Evolutionary conservation across 92 coral and sea anemone species (phyloP), one percentile per base, ranked within the genome.

Genomic region (Siderastrea radians): DNA sequence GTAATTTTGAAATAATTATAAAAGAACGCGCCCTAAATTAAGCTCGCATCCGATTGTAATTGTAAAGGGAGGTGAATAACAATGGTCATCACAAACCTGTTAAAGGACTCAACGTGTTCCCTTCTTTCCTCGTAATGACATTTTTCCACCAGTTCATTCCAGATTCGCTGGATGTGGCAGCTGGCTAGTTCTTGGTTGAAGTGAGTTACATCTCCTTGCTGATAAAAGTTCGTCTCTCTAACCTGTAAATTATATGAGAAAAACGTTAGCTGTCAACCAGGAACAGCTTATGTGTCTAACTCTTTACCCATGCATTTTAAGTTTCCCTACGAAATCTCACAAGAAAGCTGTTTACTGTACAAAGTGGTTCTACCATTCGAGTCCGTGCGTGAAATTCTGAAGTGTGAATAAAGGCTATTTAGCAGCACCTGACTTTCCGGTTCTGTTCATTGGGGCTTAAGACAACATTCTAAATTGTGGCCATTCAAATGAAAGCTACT

Each of bases 121-220:
- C 74, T 93, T 64, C 98, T 86, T 58, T 88, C 87, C 68, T 95
- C 98, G 68, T 93, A 95, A 54, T 86, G 84, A 63, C 93, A 73
- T 78, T 86, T 95, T 12, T 93, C 92, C 13, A 93, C 54, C 71
- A 95, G 73, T 79, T 95, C 98, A 54, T 79, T 67, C 98, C 98
- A 95, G 49, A 89, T 85, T 59, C 96, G 92, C 70, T 71, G 82
- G 16, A 95, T 64, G 72, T 93, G 95, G 75, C 96, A 95, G 57
- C 84, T 77, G 66, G 75, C 77, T 64, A 95, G 88, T 50, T 52
- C 82, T 81, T 91, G 95, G 59, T 86, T 91, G 80, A 85, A 95
- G 80, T 91, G 91, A 7, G 98, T 95, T 78, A 83, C 51, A 66
- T 95, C 98, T n/a, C 98, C 96, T 64, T 95, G 96, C 6, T 86